Evolutionary conservation across 2,888 invertebrate genomes (phyloP).

Genomic region (Allygus modestus): DNA sequence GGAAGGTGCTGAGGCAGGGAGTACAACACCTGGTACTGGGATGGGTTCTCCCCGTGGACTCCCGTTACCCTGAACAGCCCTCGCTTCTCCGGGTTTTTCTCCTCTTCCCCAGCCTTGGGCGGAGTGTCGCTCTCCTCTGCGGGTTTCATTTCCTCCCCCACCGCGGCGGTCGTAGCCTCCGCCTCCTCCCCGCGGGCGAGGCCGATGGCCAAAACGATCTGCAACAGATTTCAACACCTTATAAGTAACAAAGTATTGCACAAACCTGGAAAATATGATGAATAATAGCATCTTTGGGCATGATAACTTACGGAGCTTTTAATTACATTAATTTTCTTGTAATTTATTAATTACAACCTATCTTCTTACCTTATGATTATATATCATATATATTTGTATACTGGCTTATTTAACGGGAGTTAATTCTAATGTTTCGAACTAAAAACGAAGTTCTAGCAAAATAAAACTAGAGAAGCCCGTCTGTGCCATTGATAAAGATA

Average conservation of each 20-base stretch:
- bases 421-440: too few relatives aligned
- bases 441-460: too few relatives aligned
- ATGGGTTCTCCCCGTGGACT: constrained; percentile 39
- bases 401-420: too few relatives aligned
- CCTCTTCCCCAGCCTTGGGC: background rate
- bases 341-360: too few relatives aligned
- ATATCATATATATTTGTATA: too few relatives aligned
- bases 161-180: constrained; percentile 22
- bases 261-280: too few relatives aligned
- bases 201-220: constrained; percentile 2
- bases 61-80: constrained; percentile 44
- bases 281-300: too few relatives aligned
- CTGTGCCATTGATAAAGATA: too few relatives aligned
- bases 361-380: too few relatives aligned
- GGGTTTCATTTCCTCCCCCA: constrained; percentile 6
- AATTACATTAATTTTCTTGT: too few relatives aligned
- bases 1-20: constrained; percentile 16
- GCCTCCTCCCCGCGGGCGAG: background rate
- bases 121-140: background rate
- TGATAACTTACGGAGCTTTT: too few relatives aligned
- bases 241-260: background rate
- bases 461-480: too few relatives aligned
- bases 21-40: constrained; percentile 36
- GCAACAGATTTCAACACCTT: constrained; percentile 4
- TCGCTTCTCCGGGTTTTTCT: constrained; percentile 51